These are phyloP conservation scores for Drosophila serrata DNA, from an alignment of 1,140 invertebrate species.

Conservation along the genomic window DNA sequence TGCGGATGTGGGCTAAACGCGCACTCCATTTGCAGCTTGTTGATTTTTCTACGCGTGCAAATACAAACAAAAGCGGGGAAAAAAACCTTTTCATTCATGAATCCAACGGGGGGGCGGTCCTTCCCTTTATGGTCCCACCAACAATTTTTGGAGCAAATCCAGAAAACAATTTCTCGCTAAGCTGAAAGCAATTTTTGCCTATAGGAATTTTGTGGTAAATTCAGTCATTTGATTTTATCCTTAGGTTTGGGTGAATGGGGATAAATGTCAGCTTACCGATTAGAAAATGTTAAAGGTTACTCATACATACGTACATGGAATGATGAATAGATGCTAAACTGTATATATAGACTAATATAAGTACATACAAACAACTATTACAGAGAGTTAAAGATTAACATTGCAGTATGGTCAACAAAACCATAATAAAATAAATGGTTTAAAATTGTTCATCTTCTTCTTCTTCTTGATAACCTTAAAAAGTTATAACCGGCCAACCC, in stretches of 20 bases:
- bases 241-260: background rate
- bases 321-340: background rate
- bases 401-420: background rate
- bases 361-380: background rate
- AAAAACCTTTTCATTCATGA: slow-evolving; percentile 69
- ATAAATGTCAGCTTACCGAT: slow-evolving; percentile 1
- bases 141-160: slow-evolving; percentile 32
- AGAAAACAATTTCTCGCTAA: slow-evolving; percentile 47
- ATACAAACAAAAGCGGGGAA: slow-evolving; percentile 62
- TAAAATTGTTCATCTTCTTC: background rate
- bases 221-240: slow-evolving; percentile 14
- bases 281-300: slow-evolving; percentile 31
- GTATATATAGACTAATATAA: no score
- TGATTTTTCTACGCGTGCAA: slow-evolving; percentile 79
- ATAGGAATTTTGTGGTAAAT: slow-evolving; percentile 32
- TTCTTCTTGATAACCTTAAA: background rate
- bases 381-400: background rate
- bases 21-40: slow-evolving; percentile 71
- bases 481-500: background rate
- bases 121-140: background rate
- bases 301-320: background rate
- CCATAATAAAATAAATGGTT: background rate
- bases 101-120: background rate
- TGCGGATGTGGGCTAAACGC: slow-evolving; percentile 26
- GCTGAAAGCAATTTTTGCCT: slow-evolving; percentile 47